Percentiles rank a stretch among this genome's conserved stretches.
Evolutionary conservation across 2,113 vertebrate genomes (phyloP).

Genomic region (Hemibagrus wyckioides): DNA sequence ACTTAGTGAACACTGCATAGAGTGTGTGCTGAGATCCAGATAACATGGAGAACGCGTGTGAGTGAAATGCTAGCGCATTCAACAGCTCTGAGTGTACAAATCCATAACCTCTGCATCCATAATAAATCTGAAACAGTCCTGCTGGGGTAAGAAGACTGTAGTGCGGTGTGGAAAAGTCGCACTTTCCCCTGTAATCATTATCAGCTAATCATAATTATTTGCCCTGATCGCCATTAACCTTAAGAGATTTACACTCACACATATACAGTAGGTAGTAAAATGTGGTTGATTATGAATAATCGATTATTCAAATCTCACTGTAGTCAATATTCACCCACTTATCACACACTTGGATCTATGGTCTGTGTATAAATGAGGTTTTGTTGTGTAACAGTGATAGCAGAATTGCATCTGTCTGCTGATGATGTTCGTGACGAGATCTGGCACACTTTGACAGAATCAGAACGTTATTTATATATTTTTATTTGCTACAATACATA

Average conservation of each 20-base stretch:
- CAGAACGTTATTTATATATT: not conserved
- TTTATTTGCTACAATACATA: not conserved
- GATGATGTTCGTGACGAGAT: not conserved
- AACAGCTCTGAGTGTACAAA: not conserved
- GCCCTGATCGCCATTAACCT: not conserved
- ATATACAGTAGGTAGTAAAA: not conserved
- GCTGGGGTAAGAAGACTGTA: too few relatives aligned
- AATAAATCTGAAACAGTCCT: not conserved
- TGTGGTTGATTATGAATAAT: not conserved
- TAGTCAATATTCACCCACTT: not conserved
- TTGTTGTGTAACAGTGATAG: not conserved
- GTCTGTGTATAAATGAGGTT: not conserved
- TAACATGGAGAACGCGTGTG: not conserved
- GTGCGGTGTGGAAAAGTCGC: not conserved
- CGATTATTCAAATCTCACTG: not conserved
- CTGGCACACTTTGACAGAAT: not conserved
- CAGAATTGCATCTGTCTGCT: not conserved
- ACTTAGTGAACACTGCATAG: not conserved
- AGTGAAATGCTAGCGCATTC: not conserved
- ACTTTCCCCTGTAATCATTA: not conserved
- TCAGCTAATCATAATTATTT: not conserved
- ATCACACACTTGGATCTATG: not conserved
- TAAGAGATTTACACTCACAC: not conserved
- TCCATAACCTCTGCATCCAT: not conserved
- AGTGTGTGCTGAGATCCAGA: not conserved